phyloP scores from a whole-genome alignment of 2,888 invertebrate genomes.

The Temnothorax unifasciatus region DNA sequence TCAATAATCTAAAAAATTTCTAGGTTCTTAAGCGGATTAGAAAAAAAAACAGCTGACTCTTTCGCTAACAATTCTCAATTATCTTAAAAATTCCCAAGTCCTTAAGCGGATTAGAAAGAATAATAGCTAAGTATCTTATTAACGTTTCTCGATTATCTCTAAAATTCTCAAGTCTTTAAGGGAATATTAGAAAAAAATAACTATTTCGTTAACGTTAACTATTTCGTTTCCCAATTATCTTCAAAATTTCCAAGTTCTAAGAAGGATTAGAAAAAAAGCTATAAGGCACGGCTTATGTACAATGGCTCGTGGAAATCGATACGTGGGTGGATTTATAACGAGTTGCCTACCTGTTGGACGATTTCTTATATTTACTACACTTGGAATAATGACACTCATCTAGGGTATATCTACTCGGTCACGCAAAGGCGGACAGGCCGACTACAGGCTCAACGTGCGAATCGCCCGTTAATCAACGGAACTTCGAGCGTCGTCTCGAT shows the following conservation, averaged over 20 bases:
- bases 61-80: background rate
- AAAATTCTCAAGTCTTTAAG: background rate
- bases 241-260: background rate
- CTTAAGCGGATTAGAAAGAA: background rate
- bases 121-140: background rate
- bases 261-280: background rate
- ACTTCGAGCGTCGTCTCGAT: background rate
- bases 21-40: background rate
- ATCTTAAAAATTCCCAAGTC: background rate
- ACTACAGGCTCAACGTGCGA: conserved; percentile 31
- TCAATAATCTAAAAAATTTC: background rate
- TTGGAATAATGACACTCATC: conserved; percentile 41
- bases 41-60: background rate
- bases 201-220: background rate
- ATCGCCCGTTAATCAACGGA: conserved; percentile 44
- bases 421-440: conserved; percentile 37
- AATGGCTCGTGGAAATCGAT: conserved; percentile 24
- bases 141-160: background rate
- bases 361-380: conserved; percentile 38
- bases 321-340: conserved; percentile 30
- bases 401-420: conserved; percentile 24
- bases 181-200: background rate
- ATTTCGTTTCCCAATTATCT: background rate
- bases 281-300: background rate
- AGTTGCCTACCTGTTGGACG: conserved; percentile 61